Conservation (phyloP, 2,888 invertebrate species). For the Cephalotes varians region DNA sequence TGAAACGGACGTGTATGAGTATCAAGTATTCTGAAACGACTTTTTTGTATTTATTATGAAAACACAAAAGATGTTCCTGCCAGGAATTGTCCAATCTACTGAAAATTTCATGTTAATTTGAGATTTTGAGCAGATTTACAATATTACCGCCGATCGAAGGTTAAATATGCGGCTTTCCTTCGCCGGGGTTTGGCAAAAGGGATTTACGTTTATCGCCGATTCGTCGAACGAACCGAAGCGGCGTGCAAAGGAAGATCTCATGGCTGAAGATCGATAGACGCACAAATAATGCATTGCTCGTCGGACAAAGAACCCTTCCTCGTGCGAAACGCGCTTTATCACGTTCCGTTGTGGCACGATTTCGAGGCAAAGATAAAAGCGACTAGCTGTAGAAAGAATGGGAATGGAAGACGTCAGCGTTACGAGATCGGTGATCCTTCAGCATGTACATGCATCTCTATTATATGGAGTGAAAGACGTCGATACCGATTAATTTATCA, state of each 20-base stretch:
- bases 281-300: constrained; percentile 59
- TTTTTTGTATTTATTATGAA: not conserved
- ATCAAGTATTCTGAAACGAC: not conserved
- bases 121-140: constrained; percentile 5
- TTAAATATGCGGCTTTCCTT: constrained; percentile 3
- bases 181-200: constrained; percentile 47
- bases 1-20: not conserved
- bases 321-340: constrained; percentile 69
- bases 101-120: constrained; percentile 14
- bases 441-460: not conserved
- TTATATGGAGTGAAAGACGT: not conserved
- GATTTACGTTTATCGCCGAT: constrained; percentile 61
- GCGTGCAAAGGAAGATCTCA: constrained; percentile 31
- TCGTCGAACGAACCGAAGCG: constrained; percentile 35
- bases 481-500: not conserved
- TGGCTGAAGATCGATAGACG: constrained; percentile 62
- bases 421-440: constrained; percentile 17
- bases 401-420: constrained; percentile 34
- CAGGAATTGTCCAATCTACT: not conserved
- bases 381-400: constrained; percentile 25
- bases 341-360: constrained; percentile 44
- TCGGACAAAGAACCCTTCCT: constrained; percentile 66
- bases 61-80: not conserved
- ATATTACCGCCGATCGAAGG: not conserved
- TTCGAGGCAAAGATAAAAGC: constrained; percentile 51